Percentiles rank a stretch among this genome's conserved stretches.
phyloP scores from a whole-genome alignment of 2,797 vertebrate species.

The Astyanax mexicanus region DNA sequence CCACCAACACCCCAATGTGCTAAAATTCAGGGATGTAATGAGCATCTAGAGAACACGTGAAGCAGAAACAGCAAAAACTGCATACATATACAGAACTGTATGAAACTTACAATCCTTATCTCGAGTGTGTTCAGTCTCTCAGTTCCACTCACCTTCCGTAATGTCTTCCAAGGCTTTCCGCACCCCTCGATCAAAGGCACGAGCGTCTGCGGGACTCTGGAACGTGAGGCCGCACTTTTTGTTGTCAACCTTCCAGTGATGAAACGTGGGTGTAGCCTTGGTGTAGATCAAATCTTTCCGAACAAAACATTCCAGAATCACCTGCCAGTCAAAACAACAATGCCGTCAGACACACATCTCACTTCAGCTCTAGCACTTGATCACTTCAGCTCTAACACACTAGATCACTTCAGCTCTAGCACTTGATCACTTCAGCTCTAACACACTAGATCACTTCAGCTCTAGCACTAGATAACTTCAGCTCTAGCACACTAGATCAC shows the following conservation, averaged over 20 bases:
- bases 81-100: neutral
- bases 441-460: too few species aligned
- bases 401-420: too few species aligned
- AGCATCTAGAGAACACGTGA: too few species aligned
- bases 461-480: too few species aligned
- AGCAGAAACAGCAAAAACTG: too few species aligned
- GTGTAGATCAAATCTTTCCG: conserved; percentile 97
- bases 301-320: conserved; percentile 95
- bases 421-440: too few species aligned
- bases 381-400: too few species aligned
- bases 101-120: neutral
- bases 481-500: too few species aligned
- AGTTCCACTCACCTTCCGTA: conserved; percentile 85
- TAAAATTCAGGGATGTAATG: too few species aligned
- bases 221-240: conserved; percentile 95
- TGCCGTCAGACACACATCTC: neutral
- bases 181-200: conserved; percentile 96
- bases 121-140: neutral
- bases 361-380: too few species aligned
- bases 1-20: too few species aligned
- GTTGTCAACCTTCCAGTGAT: conserved; percentile 98
- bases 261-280: conserved; percentile 97
- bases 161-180: conserved; percentile 98
- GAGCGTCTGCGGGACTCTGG: conserved; percentile 95
- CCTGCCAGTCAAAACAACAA: conserved; percentile 75